phyloP scores from a whole-genome alignment of 1,140 invertebrate genomes.

The Solenopsis invicta region DNA sequence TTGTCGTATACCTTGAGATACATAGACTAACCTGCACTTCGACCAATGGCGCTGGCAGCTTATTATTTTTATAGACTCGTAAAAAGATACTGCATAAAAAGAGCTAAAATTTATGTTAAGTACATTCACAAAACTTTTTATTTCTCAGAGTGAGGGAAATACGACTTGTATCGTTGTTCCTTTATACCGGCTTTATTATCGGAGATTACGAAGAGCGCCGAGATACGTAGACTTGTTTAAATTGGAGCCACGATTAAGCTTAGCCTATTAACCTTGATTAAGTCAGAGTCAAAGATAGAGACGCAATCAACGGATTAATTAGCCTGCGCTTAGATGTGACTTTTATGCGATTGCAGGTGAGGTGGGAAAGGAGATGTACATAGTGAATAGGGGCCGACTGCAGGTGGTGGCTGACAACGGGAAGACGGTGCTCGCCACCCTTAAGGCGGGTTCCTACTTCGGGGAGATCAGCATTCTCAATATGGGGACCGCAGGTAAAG shows the following conservation, averaged over 20 bases:
- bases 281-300: neutral
- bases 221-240: neutral
- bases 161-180: neutral
- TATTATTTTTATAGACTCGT: constrained; percentile 51
- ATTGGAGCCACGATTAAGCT: too few relatives aligned
- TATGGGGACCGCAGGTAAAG: constrained; percentile 99
- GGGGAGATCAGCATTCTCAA: constrained; percentile 99
- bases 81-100: constrained; percentile 25
- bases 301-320: neutral
- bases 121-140: constrained; percentile 11
- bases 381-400: constrained; percentile 97
- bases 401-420: constrained; percentile 99
- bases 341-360: constrained; percentile 91
- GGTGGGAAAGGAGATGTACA: constrained; percentile 99
- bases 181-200: constrained; percentile 11
- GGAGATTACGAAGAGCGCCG: neutral
- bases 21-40: neutral
- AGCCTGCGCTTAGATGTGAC: neutral
- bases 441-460: constrained; percentile 99
- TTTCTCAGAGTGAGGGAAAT: neutral
- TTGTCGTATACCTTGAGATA: neutral
- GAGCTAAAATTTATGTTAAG: constrained; percentile 35
- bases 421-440: constrained; percentile 97
- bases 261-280: neutral
- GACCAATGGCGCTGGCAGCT: neutral